Conservation (phyloP, 2,113 vertebrate species). For the Oplegnathus fasciatus region DNA sequence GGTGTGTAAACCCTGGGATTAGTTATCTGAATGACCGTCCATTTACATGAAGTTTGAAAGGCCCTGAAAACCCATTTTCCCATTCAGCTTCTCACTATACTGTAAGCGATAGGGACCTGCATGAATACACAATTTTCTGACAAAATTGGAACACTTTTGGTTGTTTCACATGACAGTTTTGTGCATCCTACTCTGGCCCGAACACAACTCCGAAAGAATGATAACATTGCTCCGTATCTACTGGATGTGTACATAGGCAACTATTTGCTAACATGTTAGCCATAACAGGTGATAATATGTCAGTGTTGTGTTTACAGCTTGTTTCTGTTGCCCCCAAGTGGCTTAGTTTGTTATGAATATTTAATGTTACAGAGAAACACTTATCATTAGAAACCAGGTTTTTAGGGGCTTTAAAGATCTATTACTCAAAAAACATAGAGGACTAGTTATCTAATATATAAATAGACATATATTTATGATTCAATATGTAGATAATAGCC, state of each 20-base stretch:
- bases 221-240: no score
- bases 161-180: background rate
- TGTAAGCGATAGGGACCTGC: background rate
- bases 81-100: background rate
- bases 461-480: background rate
- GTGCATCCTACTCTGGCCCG: no score
- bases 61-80: background rate
- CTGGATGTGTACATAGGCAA: no score
- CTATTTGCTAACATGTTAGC: no score
- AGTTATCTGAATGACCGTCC: background rate
- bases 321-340: background rate
- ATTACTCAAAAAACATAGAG: background rate
- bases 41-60: background rate
- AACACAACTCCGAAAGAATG: no score
- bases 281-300: no score
- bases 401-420: background rate
- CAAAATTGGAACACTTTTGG: no score
- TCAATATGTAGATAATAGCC: background rate
- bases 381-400: background rate
- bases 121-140: background rate
- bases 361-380: background rate
- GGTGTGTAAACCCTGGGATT: background rate
- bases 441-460: background rate
- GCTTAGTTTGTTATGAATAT: background rate
- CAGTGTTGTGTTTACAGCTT: no score